Base-by-base conservation (phyloP, 2,113 vertebrate genomes). In the Corydoras sp. region DNA sequence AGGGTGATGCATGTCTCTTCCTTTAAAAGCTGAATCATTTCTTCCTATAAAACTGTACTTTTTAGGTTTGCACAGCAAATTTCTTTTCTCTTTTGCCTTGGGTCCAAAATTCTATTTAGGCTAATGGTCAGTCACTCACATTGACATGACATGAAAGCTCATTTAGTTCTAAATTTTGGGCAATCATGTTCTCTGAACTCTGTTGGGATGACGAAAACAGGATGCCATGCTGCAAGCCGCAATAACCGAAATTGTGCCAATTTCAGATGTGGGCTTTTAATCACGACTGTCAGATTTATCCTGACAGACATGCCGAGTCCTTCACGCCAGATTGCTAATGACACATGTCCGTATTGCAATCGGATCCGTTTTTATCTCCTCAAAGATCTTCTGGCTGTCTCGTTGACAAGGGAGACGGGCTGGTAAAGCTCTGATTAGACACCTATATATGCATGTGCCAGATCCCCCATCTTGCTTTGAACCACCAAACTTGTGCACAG, bases 151-250 rank as follows among this genome's bases (percentile, higher is more conserved):
- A 24, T 24, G 18, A 24, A 24, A 24, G 1, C 18, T 24, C 18
- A 24, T 24, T 24, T 24, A 24, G 18, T 24, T 24, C 18, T 24
- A 24, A 24, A 24, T 70, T 76, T 71, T 79, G 74, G 68, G 73
- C 71, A 76, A 74, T 71, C 73, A 30, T 10, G 30, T 62, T 49
- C 69, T 58, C 71, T 73, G 70, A 68, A 61, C 51, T 51, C 30
- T 35, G 9, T 54, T 30, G 3, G 2, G 15, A 67, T 63, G 30
- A 67, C 14, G 10, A 49, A 51, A 62, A 49, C 50, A 2, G 48
- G 51, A 15, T 68, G 58, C 58, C 31, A 48, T 62, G 43, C 43
- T 35, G 55, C 35, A 54, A 68, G 62, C 64, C 72, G 59, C 58
- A 74, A 43, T 48, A n/a, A 60, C 55, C 15, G 14, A 32, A 66